phyloP scores from a whole-genome alignment of 2,888 invertebrate genomes.

The Conistra vaccinii region DNA sequence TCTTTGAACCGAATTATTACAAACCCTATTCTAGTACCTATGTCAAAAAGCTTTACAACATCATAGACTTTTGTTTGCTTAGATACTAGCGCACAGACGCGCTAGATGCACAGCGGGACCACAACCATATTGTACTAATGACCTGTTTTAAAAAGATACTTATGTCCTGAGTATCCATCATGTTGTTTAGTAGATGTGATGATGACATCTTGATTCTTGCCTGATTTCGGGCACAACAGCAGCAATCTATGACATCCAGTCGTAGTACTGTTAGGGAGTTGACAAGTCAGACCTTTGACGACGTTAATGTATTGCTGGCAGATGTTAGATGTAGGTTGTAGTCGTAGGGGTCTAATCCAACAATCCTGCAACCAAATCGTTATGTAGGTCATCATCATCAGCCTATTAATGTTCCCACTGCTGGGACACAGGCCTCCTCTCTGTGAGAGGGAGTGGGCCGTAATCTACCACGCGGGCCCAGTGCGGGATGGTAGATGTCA shows the following conservation, averaged over 20 bases:
- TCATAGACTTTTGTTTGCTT: neutral
- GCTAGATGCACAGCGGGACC: neutral
- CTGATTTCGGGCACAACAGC: no score
- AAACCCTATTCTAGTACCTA: neutral
- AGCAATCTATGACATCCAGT: neutral
- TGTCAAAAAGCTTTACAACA: neutral
- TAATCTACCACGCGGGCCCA: no score
- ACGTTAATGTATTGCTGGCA: neutral
- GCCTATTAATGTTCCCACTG: no score
- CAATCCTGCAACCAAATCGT: neutral
- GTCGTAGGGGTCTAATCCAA: no score
- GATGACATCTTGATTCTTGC: neutral
- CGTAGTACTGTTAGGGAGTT: neutral
- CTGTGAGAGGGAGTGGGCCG: no score
- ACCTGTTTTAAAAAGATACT: no score
- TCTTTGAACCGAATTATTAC: neutral
- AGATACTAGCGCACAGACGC: no score
- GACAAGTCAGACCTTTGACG: neutral
- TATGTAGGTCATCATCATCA: no score
- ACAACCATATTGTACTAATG: no score
- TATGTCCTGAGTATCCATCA: neutral
- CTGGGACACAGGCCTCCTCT: no score
- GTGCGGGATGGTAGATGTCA: no score
- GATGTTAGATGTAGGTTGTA: neutral
- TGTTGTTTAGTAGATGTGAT: neutral